phyloP scores from a whole-genome alignment of 2,797 vertebrate genomes.

The Xerus rutilus region DNA sequence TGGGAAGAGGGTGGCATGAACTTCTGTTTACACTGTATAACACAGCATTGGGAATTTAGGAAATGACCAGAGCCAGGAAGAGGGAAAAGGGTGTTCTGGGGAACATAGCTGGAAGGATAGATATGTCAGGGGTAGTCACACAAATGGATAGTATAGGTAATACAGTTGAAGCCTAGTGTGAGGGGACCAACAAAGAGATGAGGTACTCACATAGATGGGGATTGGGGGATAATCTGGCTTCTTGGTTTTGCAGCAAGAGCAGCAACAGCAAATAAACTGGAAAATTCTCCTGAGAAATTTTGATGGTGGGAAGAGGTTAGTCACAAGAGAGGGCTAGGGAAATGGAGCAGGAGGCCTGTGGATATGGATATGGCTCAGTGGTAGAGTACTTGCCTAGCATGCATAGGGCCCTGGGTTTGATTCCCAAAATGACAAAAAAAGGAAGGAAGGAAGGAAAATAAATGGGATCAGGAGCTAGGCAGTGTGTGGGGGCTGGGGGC shows the following conservation, averaged over 20 bases:
- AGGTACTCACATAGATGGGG: conserved; percentile 88
- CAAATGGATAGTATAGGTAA: background rate
- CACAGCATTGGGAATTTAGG: background rate
- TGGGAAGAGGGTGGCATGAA: background rate
- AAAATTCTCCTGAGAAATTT: conserved; percentile 87
- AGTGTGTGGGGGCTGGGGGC: background rate
- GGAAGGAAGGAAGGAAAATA: no score
- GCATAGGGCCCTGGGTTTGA: no score
- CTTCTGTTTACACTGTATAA: background rate
- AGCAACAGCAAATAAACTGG: conserved; percentile 91
- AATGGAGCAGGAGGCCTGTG: background rate
- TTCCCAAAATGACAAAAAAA: no score
- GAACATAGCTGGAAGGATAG: background rate
- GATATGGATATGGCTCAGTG: no score
- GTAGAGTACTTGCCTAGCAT: no score
- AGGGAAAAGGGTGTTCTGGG: background rate
- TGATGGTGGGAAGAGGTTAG: background rate
- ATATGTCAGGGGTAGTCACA: background rate
- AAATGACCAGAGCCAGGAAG: background rate
- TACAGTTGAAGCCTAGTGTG: background rate
- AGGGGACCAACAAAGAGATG: background rate
- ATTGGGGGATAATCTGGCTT: conserved; percentile 90
- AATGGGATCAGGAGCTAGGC: background rate
- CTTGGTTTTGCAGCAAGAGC: conserved; percentile 89
- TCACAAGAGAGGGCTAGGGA: background rate